These are phyloP conservation scores for Anhinga rufa DNA, from an alignment of 2,113 vertebrate species.

Conservation along the genomic window DNA sequence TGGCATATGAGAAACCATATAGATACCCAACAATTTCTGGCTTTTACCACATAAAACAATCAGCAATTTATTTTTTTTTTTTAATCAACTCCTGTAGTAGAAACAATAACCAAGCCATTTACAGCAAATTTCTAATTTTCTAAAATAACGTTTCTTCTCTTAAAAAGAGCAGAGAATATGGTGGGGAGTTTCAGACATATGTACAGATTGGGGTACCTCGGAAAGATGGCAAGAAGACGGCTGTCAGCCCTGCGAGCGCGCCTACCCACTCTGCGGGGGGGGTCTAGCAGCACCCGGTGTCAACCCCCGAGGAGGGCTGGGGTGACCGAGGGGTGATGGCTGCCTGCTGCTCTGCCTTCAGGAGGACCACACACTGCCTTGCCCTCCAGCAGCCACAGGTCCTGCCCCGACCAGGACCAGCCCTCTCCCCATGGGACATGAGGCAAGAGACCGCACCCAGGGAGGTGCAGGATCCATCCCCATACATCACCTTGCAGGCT, in stretches of 20 bases:
- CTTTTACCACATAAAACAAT: conserved; percentile 17
- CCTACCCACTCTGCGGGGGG: accelerated
- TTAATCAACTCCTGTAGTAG: conserved; percentile 17
- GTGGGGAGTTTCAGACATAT: neutral
- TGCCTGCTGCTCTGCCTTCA: neutral
- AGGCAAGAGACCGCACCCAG: neutral
- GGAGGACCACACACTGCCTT: neutral
- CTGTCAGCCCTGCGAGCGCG: neutral
- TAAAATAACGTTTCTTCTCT: conserved; percentile 19
- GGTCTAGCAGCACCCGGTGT: neutral
- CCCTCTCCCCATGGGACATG: neutral
- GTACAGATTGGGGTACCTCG: neutral
- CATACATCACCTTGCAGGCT: neutral
- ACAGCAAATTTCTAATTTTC: conserved; percentile 14
- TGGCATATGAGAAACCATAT: conserved; percentile 4
- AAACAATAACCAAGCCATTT: conserved; percentile 40
- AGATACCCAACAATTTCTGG: neutral
- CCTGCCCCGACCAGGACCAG: neutral
- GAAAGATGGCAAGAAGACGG: neutral
- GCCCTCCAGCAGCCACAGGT: neutral
- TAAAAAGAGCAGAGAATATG: conserved; percentile 25
- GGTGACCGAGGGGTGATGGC: neutral
- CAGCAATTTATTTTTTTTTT: neutral
- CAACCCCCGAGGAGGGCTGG: neutral
- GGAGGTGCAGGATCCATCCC: neutral